Conservation (phyloP, 1,140 invertebrate species). For the Gryon sp. region DNA sequence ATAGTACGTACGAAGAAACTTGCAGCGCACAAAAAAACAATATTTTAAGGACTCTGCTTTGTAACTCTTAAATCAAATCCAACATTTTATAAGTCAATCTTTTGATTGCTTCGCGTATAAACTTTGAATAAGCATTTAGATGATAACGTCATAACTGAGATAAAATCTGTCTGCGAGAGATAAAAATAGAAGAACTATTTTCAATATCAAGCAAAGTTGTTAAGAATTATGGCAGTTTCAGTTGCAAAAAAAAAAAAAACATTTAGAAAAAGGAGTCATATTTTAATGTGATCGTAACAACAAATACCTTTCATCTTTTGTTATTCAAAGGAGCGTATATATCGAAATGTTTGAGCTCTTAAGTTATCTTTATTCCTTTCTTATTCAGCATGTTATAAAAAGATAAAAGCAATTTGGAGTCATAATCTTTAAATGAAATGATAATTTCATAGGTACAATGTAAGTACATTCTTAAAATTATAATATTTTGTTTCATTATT, state of each 20-base stretch:
- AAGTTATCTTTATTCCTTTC: conserved; percentile 40
- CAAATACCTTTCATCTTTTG: conserved; percentile 49
- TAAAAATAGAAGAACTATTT: conserved; percentile 18
- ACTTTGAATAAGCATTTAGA: neutral
- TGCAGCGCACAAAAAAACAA: no score
- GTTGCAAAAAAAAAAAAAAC: no score
- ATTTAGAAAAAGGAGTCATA: conserved; percentile 22
- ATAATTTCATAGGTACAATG: conserved; percentile 15
- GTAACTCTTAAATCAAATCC: neutral
- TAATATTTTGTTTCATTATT: conserved; percentile 5
- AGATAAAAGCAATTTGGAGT: conserved; percentile 24
- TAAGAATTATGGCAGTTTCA: conserved; percentile 42
- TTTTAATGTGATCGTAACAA: conserved; percentile 40
- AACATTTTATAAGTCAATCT: conserved; percentile 4
- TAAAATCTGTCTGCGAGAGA: conserved; percentile 12
- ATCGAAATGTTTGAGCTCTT: conserved; percentile 33
- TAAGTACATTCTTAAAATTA: conserved; percentile 6
- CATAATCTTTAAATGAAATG: conserved; percentile 19
- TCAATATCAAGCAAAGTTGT: conserved; percentile 30
- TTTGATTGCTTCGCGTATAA: conserved; percentile 1
- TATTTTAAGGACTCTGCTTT: no score
- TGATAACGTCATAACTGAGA: conserved; percentile 7
- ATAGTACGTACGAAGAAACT: no score
- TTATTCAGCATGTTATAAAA: conserved; percentile 33
- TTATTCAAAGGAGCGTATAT: conserved; percentile 42